Conservation (phyloP, 2,797 vertebrate genomes). For the Ctenopoma multispine region DNA sequence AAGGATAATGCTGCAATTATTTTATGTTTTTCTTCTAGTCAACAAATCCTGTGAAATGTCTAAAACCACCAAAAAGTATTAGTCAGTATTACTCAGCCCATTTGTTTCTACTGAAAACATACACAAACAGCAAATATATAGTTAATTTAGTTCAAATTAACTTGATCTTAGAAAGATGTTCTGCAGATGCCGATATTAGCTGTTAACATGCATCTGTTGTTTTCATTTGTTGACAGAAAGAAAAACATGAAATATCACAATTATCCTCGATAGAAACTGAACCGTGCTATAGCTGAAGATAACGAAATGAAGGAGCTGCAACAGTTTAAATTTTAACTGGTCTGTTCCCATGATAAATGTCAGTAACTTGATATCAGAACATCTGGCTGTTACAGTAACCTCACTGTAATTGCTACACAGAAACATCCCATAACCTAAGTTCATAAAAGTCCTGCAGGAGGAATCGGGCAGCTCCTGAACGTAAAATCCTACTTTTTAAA, state of each 20-base stretch:
- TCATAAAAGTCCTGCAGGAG: constrained; percentile 59
- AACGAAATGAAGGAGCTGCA: not conserved
- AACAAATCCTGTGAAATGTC: constrained; percentile 24
- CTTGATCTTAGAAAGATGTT: not conserved
- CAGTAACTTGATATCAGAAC: no score
- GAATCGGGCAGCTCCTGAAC: constrained; percentile 5
- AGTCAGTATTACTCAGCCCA: not conserved
- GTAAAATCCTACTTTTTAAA: constrained; percentile 3
- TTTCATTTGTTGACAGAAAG: constrained; percentile 3
- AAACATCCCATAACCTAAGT: not conserved
- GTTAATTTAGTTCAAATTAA: no score
- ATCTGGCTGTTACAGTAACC: not conserved
- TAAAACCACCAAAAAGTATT: not conserved
- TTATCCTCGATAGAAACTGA: not conserved
- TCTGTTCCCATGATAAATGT: not conserved
- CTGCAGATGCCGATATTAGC: not conserved
- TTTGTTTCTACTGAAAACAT: not conserved
- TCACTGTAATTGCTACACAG: not conserved
- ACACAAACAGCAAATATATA: no score
- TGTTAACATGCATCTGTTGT: not conserved
- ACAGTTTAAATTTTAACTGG: not conserved
- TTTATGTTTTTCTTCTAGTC: not conserved
- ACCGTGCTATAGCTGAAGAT: not conserved
- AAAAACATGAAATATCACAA: not conserved
- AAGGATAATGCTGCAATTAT: not conserved